Percentiles rank a stretch among this genome's conserved stretches.
phyloP scores from a whole-genome alignment of 2,888 invertebrate species.

The Athalia cordata region DNA sequence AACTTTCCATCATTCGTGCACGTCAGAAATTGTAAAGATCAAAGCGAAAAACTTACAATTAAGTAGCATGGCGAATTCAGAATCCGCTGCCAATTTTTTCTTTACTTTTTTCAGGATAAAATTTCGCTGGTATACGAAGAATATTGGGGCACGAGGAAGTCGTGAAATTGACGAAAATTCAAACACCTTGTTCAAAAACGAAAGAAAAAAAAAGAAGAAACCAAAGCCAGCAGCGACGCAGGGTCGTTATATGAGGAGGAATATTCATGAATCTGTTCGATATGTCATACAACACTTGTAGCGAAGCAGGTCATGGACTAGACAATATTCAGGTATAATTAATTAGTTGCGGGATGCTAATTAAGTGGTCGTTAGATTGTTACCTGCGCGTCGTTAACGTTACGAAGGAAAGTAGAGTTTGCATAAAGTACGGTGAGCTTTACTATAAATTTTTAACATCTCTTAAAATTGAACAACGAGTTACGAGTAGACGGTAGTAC shows the following conservation, averaged over 20 bases:
- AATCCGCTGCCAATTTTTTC: not conserved
- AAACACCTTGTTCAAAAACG: too few relatives aligned
- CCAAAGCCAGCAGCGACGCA: too few relatives aligned
- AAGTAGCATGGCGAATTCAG: not conserved
- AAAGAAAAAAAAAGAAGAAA: too few relatives aligned
- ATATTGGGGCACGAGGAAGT: not conserved
- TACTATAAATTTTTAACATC: not conserved
- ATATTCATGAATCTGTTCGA: not conserved
- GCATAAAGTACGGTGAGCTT: not conserved
- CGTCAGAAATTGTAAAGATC: not conserved
- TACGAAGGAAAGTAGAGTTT: conserved; percentile 15
- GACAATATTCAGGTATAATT: conserved; percentile 28
- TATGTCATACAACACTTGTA: not conserved
- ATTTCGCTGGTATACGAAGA: too few relatives aligned
- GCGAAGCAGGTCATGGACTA: conserved; percentile 2
- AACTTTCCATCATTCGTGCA: not conserved
- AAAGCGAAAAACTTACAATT: not conserved
- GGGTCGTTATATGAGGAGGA: too few relatives aligned
- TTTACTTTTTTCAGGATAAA: not conserved
- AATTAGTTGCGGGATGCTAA: conserved; percentile 24
- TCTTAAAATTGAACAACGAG: not conserved
- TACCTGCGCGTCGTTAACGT: conserved; percentile 16
- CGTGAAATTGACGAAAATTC: too few relatives aligned
- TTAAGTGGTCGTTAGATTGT: conserved; percentile 20
- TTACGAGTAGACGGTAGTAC: not conserved